Evolutionary conservation across 1,140 invertebrate species (phyloP), one percentile per base, ranked within the genome.

Genomic region (Apis florea): DNA sequence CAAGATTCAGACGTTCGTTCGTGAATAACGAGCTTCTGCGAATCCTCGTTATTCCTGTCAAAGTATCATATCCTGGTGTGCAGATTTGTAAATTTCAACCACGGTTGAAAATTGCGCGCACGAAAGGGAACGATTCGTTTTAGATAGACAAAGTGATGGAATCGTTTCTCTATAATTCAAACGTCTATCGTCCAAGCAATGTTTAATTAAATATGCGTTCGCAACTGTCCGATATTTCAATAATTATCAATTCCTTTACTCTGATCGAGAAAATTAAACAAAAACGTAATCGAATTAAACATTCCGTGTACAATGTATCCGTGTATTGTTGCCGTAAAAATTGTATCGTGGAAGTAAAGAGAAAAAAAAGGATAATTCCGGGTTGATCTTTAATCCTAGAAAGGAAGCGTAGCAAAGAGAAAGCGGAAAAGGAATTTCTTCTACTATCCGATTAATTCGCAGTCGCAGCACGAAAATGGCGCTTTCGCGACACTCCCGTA

Each of bases 371-470:
- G 2, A 11, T 67, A 21, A 47, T 15, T n/a, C 10, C 40, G 3
- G 31, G 49, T 21, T 8, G 11, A 40, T 67, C 21, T 49, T 0
- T 8, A 8, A 68, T 51, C 24, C n/a, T 15, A 17, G 4, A 0
- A 5, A 4, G 2, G 5, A n/a, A 1, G 8, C 1, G 21, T 47
- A 51, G 11, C 21, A 24, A 24, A 13, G 5, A 12, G 10, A 47
- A 21, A 40, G 8, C 63, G 19, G 21, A 66, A 40, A 8, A 21
- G 26, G 9, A 11, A 40, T 40, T 40, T 40, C 26, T 24, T 4
- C 31, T 40, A 5, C 21, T 61, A 56, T 24, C 51, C 64, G 51
- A 80, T 71, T 75, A 78, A 79, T 84, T 84, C 76, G 47, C 21
- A 26, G 24, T 24, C 13, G 17, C 6, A 24, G 17, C 47, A 31